A percentile compares a stretch with the other conserved stretches of the same genome.
These are phyloP conservation scores for Microcebus lehilahytsara DNA, from an alignment of 2,113 vertebrate species.

Conservation along the genomic window DNA sequence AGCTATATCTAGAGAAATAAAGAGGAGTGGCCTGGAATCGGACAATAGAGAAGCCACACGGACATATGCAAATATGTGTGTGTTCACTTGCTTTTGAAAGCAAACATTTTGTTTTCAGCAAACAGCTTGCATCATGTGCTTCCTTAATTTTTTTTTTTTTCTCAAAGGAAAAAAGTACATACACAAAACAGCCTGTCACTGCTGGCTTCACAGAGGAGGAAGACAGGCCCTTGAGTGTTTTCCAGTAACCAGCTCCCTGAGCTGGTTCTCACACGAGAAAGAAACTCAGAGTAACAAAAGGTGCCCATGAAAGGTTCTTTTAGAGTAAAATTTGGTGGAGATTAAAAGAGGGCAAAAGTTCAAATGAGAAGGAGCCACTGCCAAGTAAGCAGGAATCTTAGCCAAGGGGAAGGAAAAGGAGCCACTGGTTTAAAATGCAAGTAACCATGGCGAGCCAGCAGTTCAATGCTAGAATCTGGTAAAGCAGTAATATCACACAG, in stretches of 20 bases:
- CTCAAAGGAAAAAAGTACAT: not conserved
- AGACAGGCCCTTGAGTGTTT: conserved; percentile 79
- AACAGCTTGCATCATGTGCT: conserved; percentile 77
- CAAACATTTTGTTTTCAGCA: conserved; percentile 80
- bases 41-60: not conserved
- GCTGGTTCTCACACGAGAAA: conserved; percentile 84
- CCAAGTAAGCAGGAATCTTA: conserved; percentile 83
- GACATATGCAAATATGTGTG: conserved; percentile 37
- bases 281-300: conserved; percentile 83
- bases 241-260: conserved; percentile 73
- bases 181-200: conserved; percentile 75
- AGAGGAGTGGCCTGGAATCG: not conserved
- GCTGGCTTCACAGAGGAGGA: conserved; percentile 76
- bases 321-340: conserved; percentile 85
- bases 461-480: conserved; percentile 91
- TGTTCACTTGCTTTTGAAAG: conserved; percentile 73
- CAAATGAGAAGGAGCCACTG: conserved; percentile 80
- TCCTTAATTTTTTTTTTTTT: conserved; percentile 25
- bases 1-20: conserved; percentile 39
- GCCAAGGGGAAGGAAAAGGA: conserved; percentile 84
- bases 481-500: conserved; percentile 89
- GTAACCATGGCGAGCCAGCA: conserved; percentile 92
- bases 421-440: conserved; percentile 85
- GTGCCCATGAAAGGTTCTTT: conserved; percentile 85
- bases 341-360: conserved; percentile 88